Evolutionary conservation across 2,113 vertebrate genomes (phyloP).

Genomic region (Tursiops truncatus): DNA sequence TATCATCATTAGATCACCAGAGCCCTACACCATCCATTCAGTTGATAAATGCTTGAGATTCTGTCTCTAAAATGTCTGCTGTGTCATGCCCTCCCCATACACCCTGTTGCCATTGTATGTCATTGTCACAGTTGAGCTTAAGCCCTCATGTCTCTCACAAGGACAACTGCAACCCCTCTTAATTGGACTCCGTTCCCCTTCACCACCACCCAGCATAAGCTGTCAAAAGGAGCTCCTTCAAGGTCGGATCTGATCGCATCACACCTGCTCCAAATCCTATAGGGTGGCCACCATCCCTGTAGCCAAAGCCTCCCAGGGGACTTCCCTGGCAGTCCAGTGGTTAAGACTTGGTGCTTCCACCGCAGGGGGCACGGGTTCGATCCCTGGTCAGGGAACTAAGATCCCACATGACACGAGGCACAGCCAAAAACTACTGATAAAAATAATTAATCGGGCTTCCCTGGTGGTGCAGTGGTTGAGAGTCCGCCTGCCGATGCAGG

Average conservation of each 20-base stretch:
- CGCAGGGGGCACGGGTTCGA: too few species aligned
- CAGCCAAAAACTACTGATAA: too few species aligned
- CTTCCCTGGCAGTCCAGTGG: too few species aligned
- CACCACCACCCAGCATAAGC: not conserved
- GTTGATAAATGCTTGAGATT: not conserved
- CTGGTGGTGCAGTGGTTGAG: too few species aligned
- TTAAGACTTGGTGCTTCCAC: too few species aligned
- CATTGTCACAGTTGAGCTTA: not conserved
- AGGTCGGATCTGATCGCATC: not conserved
- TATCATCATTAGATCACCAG: not conserved
- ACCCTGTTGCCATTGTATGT: not conserved
- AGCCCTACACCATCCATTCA: not conserved
- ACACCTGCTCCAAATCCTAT: not conserved
- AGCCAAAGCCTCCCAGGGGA: not conserved
- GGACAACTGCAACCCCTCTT: not conserved
- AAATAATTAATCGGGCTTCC: too few species aligned
- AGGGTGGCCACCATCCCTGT: accelerated
- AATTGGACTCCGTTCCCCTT: not conserved
- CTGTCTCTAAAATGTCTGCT: not conserved
- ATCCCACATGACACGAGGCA: too few species aligned
- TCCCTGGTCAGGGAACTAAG: too few species aligned
- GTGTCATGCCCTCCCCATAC: not conserved
- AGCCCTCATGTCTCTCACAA: not conserved
- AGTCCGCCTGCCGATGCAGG: too few species aligned
- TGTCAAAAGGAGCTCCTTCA: not conserved